phyloP scores from a whole-genome alignment of 2,888 invertebrate species.

The Magallana nippona region DNA sequence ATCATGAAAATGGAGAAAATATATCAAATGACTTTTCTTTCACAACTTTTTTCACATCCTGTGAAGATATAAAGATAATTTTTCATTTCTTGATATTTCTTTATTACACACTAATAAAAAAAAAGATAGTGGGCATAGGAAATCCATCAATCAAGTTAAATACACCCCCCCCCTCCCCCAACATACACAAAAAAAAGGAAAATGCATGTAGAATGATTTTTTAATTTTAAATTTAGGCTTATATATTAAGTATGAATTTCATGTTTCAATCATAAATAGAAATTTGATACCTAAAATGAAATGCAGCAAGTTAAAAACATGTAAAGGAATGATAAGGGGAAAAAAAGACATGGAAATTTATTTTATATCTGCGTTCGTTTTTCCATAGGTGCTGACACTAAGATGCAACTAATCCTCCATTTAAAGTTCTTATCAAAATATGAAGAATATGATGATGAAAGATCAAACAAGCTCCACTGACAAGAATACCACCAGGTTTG shows the following conservation, averaged over 20 bases:
- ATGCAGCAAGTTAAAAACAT: not conserved
- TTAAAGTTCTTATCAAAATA: not conserved
- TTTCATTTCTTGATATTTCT: constrained; percentile 18
- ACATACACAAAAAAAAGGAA: not conserved
- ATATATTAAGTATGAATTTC: not conserved
- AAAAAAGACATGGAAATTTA: not conserved
- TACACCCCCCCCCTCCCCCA: too few species aligned
- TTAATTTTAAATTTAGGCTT: not conserved
- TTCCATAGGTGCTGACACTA: constrained; percentile 13
- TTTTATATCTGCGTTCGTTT: not conserved
- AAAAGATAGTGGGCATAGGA: not conserved
- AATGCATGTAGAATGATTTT: not conserved
- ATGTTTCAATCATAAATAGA: not conserved
- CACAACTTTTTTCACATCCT: constrained; percentile 14
- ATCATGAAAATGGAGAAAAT: constrained; percentile 1
- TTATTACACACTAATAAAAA: not conserved
- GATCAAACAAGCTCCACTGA: not conserved
- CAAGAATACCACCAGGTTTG: constrained; percentile 3
- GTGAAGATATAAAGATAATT: constrained; percentile 1
- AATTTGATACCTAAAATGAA: not conserved
- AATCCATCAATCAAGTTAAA: not conserved
- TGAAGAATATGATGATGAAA: constrained; percentile 3
- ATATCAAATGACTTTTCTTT: constrained; percentile 8
- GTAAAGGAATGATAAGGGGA: not conserved
- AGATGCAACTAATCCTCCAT: constrained; percentile 20